Evolutionary conservation across 2,113 vertebrate species (phyloP).

Genomic region (Ancistrus triradiatus): DNA sequence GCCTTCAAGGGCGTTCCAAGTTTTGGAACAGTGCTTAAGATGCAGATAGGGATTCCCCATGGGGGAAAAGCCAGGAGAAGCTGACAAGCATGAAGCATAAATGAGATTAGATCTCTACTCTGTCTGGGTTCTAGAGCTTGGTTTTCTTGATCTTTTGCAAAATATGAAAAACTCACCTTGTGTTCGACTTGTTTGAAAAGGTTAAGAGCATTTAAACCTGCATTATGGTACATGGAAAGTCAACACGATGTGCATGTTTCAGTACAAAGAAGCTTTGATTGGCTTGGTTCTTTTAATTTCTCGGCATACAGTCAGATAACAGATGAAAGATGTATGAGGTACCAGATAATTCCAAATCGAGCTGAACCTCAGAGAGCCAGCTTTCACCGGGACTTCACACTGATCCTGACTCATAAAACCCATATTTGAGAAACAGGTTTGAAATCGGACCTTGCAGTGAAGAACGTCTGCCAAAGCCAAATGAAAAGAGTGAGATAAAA

Average conservation of each 20-base stretch:
- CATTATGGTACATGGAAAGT: not conserved
- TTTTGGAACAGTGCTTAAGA: not conserved
- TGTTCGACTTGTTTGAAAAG: no score
- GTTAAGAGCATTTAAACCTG: no score
- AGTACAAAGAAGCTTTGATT: slow-evolving; percentile 8
- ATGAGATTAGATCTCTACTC: no score
- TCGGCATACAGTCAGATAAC: slow-evolving; percentile 11
- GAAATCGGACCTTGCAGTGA: slow-evolving; percentile 36
- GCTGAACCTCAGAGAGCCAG: slow-evolving; percentile 2
- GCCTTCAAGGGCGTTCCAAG: not conserved
- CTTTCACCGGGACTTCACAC: slow-evolving; percentile 23
- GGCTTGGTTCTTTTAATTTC: not conserved
- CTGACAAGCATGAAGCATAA: no score
- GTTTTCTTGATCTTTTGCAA: no score
- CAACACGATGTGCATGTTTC: not conserved
- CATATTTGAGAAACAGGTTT: slow-evolving; percentile 37
- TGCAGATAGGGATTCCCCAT: not conserved
- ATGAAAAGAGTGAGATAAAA: slow-evolving; percentile 33
- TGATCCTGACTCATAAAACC: slow-evolving; percentile 28
- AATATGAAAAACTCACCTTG: no score
- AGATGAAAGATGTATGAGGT: slow-evolving; percentile 9
- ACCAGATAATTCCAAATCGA: slow-evolving; percentile 18
- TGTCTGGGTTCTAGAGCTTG: no score
- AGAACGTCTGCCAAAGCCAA: slow-evolving; percentile 24
- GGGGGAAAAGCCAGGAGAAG: no score